Evolutionary conservation across 2,113 vertebrate species (phyloP), one percentile per base, ranked within the genome.

Genomic region (Meleagris gallopavo): DNA sequence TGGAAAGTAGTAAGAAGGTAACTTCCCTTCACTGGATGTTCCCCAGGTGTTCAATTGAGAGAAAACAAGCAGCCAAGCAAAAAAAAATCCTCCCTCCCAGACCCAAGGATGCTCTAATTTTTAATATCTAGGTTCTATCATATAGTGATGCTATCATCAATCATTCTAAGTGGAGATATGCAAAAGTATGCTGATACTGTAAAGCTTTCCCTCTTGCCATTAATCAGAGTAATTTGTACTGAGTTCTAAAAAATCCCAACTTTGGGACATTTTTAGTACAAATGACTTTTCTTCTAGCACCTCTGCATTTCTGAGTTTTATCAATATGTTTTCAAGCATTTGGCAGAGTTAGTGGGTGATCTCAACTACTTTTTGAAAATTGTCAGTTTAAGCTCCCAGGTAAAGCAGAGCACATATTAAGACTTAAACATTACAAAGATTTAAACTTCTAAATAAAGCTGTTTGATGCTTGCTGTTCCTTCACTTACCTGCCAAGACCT

Each of bases 401-500:
- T 77, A 95, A 77, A 77, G 87, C 95, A 97, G 94, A 94, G 88
- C 80, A 95, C 94, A 88, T 91, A 95, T 81, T 96, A 89, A 95
- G 95, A 96, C 96, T 97, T 96, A 91, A 95, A 96, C 93, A 95
- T 95, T 97, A 96, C 89, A 93, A 88, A 95, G 95, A 97, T 52
- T 4, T 91, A 97, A 94, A 97, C 87, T 95, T 94, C 84, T 72
- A 94, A 95, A 94, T 0, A n/a, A 94, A 95, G 95, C 69, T 93
- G 75, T 94, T 96, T 88, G 89, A 75, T 94, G 83, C 88, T 95
- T 83, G 78, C 96, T 95, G 89, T 91, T 91, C 89, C 95, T 97
- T 95, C 87, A 96, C 96, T 97, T 97, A 97, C 96, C 96, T 95
- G 96, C 96, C 96, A 97, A 97, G 95, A 97, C 96, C 96, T 97